A percentile compares a stretch with the other conserved stretches of the same genome.
phyloP scores from a whole-genome alignment of 2,888 invertebrate genomes.

The Andrena trimmerana region DNA sequence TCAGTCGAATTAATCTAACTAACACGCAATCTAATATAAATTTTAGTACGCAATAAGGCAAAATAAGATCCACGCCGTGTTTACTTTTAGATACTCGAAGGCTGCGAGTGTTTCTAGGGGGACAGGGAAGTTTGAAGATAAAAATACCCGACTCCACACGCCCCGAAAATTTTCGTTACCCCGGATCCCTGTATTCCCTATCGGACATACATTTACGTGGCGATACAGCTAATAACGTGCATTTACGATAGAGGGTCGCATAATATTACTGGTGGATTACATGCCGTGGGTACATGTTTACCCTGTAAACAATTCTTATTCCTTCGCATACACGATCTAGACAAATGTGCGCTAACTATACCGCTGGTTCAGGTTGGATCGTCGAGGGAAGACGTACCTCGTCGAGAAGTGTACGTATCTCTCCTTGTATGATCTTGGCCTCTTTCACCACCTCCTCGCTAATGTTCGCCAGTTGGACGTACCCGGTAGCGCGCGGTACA shows the following conservation, averaged over 20 bases:
- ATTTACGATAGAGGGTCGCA: not conserved
- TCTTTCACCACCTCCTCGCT: slow-evolving; percentile 88
- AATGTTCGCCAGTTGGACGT: slow-evolving; percentile 83
- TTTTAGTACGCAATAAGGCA: too few species aligned
- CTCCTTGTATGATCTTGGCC: slow-evolving; percentile 88
- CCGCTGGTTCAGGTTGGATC: slow-evolving; percentile 15
- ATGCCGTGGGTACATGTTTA: slow-evolving; percentile 25
- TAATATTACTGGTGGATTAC: not conserved
- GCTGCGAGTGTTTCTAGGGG: too few species aligned
- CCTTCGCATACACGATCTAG: slow-evolving; percentile 27
- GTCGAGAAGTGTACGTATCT: slow-evolving; percentile 89
- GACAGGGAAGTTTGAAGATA: not conserved
- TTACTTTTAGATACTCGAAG: not conserved
- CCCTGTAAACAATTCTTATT: slow-evolving; percentile 30
- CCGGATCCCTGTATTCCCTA: not conserved
- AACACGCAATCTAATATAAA: too few species aligned
- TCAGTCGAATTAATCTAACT: too few species aligned
- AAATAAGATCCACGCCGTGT: too few species aligned
- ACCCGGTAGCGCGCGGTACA: slow-evolving; percentile 81
- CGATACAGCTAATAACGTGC: not conserved
- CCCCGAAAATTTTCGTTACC: not conserved
- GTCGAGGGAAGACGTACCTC: slow-evolving; percentile 86
- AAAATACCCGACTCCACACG: not conserved
- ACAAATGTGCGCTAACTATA: slow-evolving; percentile 29
- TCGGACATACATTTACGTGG: not conserved